Base-by-base conservation (phyloP, 2,888 invertebrate species). In the Polydesmus complanatus region DNA sequence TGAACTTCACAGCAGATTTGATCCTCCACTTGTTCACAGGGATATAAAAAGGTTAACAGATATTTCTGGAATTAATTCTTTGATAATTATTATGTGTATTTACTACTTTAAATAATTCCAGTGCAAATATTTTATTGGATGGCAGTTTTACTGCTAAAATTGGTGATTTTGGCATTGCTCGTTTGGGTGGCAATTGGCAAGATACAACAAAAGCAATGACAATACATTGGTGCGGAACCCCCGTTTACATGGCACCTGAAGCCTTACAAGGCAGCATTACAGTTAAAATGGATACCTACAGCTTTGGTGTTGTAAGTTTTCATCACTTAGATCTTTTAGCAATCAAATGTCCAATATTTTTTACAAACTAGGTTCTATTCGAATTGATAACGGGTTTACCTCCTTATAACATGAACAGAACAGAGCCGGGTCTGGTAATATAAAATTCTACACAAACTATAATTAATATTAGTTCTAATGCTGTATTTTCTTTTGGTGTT, bases 211-310 rank as follows among this genome's bases (percentile, higher is more conserved):
- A 78, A 60, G 72, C 75, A 23, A 71, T 74, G 59, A 76, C 80
- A 2, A 77, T 78, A 18, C 78, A 77, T 11, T 77, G 81, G 25
- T 77, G 80, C 70, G 86, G 86, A 2, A 85, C 85, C 14, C 77
- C 78, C 3, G 84, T 84, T 0, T 88, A 88, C 71, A 84, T 86
- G 83, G 81, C 87, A n/a, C 83, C 83, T 1, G 87, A 88, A 74
- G 82, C 83, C 27, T 80, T 81, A 66, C 70, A 73, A 66, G 78
- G 78, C 48, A 83, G 81, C 62, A 77, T 84, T 54, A 85, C 86
- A n/a, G 79, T 82, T 22, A 85, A 86, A 75, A 78, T 83, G 66
- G 88, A 88, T 70, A 80, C 85, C 1, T 88, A 81, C 71, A 85
- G 86, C 70, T 86, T 81, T 76, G 88, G 88, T 1, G 83, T 88